Evolutionary conservation across 2,797 vertebrate species (phyloP).

Genomic region (Eidolon dupreanum): DNA sequence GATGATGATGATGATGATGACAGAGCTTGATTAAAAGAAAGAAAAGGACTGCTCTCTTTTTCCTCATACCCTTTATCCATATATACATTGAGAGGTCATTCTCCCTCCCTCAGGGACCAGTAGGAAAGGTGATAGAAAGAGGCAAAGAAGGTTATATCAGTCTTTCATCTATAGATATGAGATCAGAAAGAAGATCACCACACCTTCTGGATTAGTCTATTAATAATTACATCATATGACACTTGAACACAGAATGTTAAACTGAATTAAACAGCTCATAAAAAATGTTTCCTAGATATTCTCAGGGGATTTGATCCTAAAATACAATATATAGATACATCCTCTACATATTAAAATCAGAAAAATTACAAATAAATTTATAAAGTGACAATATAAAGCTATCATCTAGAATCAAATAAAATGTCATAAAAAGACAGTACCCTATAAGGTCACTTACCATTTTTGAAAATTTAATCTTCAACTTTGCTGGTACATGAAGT

Average conservation of each 20-base stretch:
- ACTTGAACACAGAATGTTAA: neutral
- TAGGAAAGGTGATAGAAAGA: neutral
- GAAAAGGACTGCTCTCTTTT: neutral
- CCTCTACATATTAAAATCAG: neutral
- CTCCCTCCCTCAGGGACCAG: neutral
- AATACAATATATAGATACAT: neutral
- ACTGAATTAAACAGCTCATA: neutral
- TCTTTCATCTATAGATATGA: neutral
- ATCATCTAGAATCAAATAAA: neutral
- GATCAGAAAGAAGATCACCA: neutral
- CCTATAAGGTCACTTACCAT: neutral
- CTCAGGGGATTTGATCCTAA: neutral
- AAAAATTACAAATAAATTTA: neutral
- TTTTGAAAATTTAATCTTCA: neutral
- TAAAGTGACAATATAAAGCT: neutral
- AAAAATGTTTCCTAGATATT: neutral
- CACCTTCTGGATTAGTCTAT: neutral
- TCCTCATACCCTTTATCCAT: neutral
- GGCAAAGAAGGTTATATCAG: neutral
- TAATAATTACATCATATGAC: neutral
- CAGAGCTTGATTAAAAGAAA: neutral
- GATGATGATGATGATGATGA: neutral
- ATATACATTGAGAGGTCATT: neutral
- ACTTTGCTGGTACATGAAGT: neutral
- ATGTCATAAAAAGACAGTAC: neutral